Evolutionary conservation across 1,140 invertebrate genomes (phyloP), one percentile per base, ranked within the genome.

Genomic region (Trachelipus rathkii): DNA sequence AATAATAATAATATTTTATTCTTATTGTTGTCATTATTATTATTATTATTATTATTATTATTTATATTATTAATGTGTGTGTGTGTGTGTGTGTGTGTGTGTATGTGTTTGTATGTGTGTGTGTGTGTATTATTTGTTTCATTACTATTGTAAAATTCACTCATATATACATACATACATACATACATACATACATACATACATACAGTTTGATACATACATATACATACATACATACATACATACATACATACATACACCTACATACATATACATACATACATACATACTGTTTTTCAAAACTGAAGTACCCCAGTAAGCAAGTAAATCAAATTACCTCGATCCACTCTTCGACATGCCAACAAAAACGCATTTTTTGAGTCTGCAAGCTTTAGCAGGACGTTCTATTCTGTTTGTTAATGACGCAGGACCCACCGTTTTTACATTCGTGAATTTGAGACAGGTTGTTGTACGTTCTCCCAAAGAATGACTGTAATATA

Each of bases 341-440:
- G 79, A 80, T 70, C 94, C 94, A 78, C 94, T 95, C 84, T 96
- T 95, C 24, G 93, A 96, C 96, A 98, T 98, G 67, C 95, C 95
- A 53, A 95, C 94, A 81, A 92, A 84, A 5, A 97, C 86, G 84
- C 96, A 98, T 85, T 97, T 97, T 81, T 93, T 87, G 82, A 97
- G 88, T 15, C 95, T 89, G 84, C 95, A 98, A 0, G 94, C 93
- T 85, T 97, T 97, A n/a, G 87, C 96, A 97, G 7, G 95, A 92
- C 10, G 95, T 97, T 77, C 96, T 89, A 83, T 96, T 97, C 86
- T 95, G 94, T 86, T 95, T 95, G 86, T 95, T 97, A 84, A 97
- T 96, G 77, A 95, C 91, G 86, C 95, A 97, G 84, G 93, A 90
- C 33, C 92, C 92, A 83, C 93, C 94, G 86, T 95, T 95, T 84